These are phyloP conservation scores for Sebastes steindachneri DNA, from an alignment of 2,797 vertebrate species.

Conservation along the genomic window DNA sequence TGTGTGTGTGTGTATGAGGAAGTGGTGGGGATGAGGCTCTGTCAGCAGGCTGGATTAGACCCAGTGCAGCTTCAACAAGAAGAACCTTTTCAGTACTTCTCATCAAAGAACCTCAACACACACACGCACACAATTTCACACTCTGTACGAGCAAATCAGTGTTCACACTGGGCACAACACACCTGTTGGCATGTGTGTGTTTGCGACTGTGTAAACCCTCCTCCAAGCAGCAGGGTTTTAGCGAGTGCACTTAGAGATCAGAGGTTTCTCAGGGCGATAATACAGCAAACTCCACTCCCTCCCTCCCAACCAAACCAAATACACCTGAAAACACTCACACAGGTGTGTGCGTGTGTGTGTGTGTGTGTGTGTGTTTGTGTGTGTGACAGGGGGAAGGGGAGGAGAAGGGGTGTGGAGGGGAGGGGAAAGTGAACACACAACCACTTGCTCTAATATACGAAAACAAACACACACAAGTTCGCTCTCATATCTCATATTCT, in stretches of 20 bases:
- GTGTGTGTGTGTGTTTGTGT: slow-evolving; percentile 23
- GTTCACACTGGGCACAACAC: slow-evolving; percentile 56
- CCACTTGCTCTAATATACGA: slow-evolving; percentile 45
- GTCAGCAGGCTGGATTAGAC: slow-evolving; percentile 76
- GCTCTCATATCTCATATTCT: slow-evolving; percentile 55
- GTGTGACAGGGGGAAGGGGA: slow-evolving; percentile 19
- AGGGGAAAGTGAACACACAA: slow-evolving; percentile 63
- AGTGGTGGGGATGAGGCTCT: slow-evolving; percentile 71
- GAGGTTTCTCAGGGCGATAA: slow-evolving; percentile 74
- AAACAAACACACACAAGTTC: slow-evolving; percentile 67
- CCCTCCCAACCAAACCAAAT: slow-evolving; percentile 74
- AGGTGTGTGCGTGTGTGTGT: slow-evolving; percentile 69
- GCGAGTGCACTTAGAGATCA: slow-evolving; percentile 78
- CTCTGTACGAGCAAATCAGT: slow-evolving; percentile 53
- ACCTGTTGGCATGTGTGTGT: slow-evolving; percentile 64
- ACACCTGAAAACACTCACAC: slow-evolving; percentile 76
- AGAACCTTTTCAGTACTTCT: slow-evolving; percentile 65
- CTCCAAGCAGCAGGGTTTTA: slow-evolving; percentile 73
- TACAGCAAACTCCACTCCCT: slow-evolving; percentile 72
- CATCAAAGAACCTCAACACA: slow-evolving; percentile 64
- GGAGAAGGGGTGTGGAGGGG: slow-evolving; percentile 43
- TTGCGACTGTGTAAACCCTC: slow-evolving; percentile 58
- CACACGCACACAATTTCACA: slow-evolving; percentile 30
- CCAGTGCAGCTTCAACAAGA: slow-evolving; percentile 60
- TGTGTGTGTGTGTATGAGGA: slow-evolving; percentile 58